Conservation (phyloP, 2,797 vertebrate genomes). For the Acipenser transmontanus region DNA sequence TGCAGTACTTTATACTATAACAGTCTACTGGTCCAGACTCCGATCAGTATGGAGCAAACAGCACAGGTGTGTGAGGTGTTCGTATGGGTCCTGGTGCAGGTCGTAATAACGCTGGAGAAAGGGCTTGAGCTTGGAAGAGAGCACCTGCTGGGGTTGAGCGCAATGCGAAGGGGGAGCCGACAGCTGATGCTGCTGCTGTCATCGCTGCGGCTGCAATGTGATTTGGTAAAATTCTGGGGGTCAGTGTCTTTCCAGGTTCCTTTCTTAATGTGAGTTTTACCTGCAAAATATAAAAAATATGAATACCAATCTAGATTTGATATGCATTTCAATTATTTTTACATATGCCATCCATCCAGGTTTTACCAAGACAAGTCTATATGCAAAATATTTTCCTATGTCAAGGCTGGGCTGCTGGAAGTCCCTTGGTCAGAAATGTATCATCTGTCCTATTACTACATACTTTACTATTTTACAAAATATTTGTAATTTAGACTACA, state of each 20-base stretch:
- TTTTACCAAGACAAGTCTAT: too few relatives aligned
- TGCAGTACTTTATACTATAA: slow-evolving; percentile 69
- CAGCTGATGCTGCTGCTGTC: slow-evolving; percentile 68
- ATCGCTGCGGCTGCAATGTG: slow-evolving; percentile 70
- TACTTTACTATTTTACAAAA: not conserved
- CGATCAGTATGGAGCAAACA: slow-evolving; percentile 90
- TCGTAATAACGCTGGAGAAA: slow-evolving; percentile 78
- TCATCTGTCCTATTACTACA: not conserved
- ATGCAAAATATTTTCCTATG: too few relatives aligned
- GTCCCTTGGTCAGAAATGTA: too few relatives aligned
- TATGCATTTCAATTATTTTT: too few relatives aligned
- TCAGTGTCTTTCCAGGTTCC: slow-evolving; percentile 76
- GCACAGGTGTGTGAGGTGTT: slow-evolving; percentile 85
- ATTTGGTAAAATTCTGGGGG: slow-evolving; percentile 75
- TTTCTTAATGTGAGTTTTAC: slow-evolving; percentile 80
- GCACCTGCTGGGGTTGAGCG: slow-evolving; percentile 67
- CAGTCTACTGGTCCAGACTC: slow-evolving; percentile 17
- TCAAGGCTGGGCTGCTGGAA: too few relatives aligned
- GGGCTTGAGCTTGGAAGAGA: slow-evolving; percentile 83
- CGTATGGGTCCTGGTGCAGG: slow-evolving; percentile 89
- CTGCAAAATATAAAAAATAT: slow-evolving; percentile 45
- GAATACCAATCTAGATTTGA: not conserved
- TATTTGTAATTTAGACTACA: not conserved
- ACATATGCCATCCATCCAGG: too few relatives aligned
- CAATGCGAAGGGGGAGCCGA: slow-evolving; percentile 74